phyloP scores from a whole-genome alignment of 2,113 vertebrate species.

The Saiga tatarica region DNA sequence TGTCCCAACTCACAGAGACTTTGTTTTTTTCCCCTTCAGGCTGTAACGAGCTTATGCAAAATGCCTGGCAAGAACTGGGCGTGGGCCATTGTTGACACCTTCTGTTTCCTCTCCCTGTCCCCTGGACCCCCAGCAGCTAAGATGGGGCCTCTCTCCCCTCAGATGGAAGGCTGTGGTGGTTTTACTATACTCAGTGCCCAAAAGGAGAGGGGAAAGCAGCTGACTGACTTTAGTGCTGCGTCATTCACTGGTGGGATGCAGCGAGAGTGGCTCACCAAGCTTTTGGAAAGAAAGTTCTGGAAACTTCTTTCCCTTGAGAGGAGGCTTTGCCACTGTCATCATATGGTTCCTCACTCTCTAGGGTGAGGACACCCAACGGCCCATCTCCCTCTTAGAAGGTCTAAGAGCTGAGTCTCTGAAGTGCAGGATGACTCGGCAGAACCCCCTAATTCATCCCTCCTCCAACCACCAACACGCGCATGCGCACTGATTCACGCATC shows the following conservation, averaged over 20 bases:
- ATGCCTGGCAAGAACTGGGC: background rate
- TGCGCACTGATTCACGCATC: fast-evolving
- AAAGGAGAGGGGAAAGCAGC: background rate
- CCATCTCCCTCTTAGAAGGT: background rate
- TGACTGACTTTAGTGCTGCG: background rate
- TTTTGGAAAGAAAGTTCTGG: constrained; percentile 1
- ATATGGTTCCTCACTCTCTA: background rate
- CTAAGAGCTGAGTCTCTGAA: background rate
- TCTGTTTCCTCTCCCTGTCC: background rate
- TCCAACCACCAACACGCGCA: fast-evolving
- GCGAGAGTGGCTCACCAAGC: background rate
- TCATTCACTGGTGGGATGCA: background rate
- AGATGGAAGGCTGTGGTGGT: background rate
- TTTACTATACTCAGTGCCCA: background rate
- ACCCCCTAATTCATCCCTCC: fast-evolving
- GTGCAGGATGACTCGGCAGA: background rate
- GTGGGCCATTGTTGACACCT: fast-evolving
- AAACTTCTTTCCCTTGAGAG: background rate
- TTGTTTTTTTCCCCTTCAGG: background rate
- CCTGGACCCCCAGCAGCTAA: fast-evolving
- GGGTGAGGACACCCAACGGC: background rate
- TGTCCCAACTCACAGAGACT: background rate
- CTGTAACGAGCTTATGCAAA: background rate
- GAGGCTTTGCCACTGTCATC: background rate
- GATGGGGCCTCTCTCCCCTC: background rate